Evolutionary conservation across 2,113 vertebrate genomes (phyloP).

Genomic region (Crocuta crocuta): DNA sequence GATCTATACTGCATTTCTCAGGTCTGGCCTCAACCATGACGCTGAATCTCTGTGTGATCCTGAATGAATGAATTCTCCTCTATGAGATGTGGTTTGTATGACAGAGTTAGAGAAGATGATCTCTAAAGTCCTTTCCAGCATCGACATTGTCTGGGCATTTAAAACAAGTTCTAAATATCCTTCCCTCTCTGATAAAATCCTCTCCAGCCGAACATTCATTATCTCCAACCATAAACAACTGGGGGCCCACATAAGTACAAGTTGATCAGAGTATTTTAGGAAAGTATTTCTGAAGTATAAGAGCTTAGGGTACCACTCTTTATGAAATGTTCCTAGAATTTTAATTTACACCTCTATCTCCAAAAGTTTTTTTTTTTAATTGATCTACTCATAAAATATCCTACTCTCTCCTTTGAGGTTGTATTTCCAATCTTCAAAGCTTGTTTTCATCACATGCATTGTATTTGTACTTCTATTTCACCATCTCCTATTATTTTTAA

Average conservation of each 20-base stretch:
- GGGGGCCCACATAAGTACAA: neutral
- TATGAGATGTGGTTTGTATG: neutral
- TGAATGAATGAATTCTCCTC: constrained; percentile 2
- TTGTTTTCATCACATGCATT: neutral
- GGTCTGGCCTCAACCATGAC: neutral
- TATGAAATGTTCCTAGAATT: constrained; percentile 4
- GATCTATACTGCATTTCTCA: neutral
- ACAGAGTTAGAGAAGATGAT: neutral
- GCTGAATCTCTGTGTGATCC: neutral
- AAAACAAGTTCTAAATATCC: neutral
- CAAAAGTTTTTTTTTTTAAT: neutral
- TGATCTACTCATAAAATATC: neutral
- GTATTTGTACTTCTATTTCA: neutral
- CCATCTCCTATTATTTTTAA: neutral
- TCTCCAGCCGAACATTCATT: neutral
- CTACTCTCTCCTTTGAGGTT: neutral
- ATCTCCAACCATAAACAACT: neutral
- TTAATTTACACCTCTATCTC: neutral
- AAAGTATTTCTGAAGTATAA: neutral
- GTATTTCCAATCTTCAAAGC: neutral
- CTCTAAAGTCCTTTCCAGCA: neutral
- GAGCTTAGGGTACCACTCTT: neutral
- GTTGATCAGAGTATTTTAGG: neutral
- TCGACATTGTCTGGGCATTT: neutral
- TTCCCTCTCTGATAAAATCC: neutral